Percentiles rank a stretch among this genome's conserved stretches.
Evolutionary conservation across 2,797 vertebrate species (phyloP).

Genomic region (Morus bassanus): DNA sequence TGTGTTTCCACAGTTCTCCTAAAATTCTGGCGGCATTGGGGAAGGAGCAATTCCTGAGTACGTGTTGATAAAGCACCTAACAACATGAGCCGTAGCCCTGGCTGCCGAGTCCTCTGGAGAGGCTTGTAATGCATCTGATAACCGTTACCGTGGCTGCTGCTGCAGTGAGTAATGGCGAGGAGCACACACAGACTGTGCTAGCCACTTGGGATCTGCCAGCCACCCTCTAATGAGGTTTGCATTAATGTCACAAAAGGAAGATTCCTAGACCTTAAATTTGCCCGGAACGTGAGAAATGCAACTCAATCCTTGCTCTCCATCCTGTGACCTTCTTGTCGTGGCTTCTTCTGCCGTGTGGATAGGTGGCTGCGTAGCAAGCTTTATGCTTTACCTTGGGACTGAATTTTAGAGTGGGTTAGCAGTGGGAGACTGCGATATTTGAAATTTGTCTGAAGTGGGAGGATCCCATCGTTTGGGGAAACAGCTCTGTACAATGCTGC

Average conservation of each 20-base stretch:
- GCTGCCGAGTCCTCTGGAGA: background rate
- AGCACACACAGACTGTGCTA: background rate
- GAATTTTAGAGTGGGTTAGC: background rate
- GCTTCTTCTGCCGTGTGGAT: background rate
- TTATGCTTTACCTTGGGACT: background rate
- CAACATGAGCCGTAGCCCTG: background rate
- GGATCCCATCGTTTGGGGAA: constrained; percentile 14
- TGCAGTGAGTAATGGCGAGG: background rate
- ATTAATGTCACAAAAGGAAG: background rate
- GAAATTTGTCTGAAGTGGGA: constrained; percentile 34
- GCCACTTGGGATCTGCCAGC: background rate
- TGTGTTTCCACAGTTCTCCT: background rate
- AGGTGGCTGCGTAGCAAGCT: background rate
- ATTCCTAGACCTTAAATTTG: background rate
- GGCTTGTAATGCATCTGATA: background rate
- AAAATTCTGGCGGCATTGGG: background rate
- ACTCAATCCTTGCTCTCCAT: background rate
- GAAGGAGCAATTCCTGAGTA: background rate
- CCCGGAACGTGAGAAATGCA: background rate
- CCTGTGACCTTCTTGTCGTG: background rate
- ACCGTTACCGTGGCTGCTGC: background rate
- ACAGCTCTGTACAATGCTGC: background rate
- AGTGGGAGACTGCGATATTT: background rate
- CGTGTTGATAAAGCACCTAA: background rate
- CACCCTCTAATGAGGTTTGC: background rate